Evolutionary conservation across 2,113 vertebrate species (phyloP).

Genomic region (Cercocebus atys): DNA sequence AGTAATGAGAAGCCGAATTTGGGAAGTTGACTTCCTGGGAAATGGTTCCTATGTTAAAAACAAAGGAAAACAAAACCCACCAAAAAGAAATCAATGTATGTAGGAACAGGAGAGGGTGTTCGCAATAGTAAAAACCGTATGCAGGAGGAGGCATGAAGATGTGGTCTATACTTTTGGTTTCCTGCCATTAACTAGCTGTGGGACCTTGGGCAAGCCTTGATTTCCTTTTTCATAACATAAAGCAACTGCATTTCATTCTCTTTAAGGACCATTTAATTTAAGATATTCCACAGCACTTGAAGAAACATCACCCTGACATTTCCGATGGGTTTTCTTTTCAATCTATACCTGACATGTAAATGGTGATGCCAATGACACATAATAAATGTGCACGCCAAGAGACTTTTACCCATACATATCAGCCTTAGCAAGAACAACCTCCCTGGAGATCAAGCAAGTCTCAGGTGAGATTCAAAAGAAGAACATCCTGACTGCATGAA

Average conservation of each 20-base stretch:
- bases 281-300: neutral
- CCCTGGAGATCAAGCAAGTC: neutral
- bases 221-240: neutral
- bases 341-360: neutral
- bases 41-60: conserved; percentile 20
- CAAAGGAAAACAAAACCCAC: neutral
- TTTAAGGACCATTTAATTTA: neutral
- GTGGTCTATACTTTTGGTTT: neutral
- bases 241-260: neutral
- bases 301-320: neutral
- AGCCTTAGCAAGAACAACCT: neutral
- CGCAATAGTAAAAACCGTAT: neutral
- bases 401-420: neutral
- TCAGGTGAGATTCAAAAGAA: neutral
- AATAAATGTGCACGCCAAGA: neutral
- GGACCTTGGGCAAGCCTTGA: neutral
- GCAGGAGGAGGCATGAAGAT: no score
- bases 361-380: neutral
- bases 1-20: conserved; percentile 30
- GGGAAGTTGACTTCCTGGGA: neutral
- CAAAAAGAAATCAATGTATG: neutral
- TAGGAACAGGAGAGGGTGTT: neutral
- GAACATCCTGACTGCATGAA: neutral
- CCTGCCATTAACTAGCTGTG: neutral
- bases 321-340: neutral